Evolutionary conservation across 2,888 invertebrate species (phyloP).

Genomic region (Microctonus aethiopoides): DNA sequence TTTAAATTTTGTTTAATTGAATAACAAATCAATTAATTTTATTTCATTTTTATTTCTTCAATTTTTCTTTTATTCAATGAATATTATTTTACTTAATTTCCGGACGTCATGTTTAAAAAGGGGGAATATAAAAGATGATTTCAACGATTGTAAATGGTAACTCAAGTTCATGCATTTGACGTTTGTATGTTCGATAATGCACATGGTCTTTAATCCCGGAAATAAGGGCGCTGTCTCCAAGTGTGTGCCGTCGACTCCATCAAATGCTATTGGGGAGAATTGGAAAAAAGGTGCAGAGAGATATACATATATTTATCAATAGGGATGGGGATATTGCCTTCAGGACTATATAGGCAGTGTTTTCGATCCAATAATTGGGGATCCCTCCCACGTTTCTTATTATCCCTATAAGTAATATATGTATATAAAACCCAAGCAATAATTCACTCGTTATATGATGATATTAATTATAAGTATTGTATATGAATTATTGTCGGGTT

Average conservation of each 20-base stretch:
- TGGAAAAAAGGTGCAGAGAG: slow-evolving; percentile 6
- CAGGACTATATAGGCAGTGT: not conserved
- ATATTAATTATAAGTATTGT: no score
- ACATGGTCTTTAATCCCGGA: slow-evolving; percentile 50
- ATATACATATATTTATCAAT: no score
- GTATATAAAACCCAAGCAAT: no score
- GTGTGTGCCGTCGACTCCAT: slow-evolving; percentile 3
- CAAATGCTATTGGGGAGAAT: slow-evolving; percentile 1
- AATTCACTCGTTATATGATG: no score
- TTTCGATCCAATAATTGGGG: slow-evolving; percentile 19
- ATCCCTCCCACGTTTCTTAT: not conserved
- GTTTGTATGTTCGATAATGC: slow-evolving; percentile 52
- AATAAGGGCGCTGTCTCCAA: slow-evolving; percentile 47
- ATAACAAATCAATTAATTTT: no score
- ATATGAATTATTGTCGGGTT: no score
- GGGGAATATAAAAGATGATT: not conserved
- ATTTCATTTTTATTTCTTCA: not conserved
- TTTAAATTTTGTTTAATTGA: no score
- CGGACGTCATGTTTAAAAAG: slow-evolving; percentile 1
- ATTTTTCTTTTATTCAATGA: not conserved
- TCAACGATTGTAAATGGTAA: slow-evolving; percentile 4
- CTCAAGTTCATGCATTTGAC: slow-evolving; percentile 56
- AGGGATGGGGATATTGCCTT: slow-evolving; percentile 25
- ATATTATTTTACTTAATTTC: not conserved
- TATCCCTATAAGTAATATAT: not conserved